phyloP scores from a whole-genome alignment of 2,797 vertebrate species.

The Trichosurus vulpecula region DNA sequence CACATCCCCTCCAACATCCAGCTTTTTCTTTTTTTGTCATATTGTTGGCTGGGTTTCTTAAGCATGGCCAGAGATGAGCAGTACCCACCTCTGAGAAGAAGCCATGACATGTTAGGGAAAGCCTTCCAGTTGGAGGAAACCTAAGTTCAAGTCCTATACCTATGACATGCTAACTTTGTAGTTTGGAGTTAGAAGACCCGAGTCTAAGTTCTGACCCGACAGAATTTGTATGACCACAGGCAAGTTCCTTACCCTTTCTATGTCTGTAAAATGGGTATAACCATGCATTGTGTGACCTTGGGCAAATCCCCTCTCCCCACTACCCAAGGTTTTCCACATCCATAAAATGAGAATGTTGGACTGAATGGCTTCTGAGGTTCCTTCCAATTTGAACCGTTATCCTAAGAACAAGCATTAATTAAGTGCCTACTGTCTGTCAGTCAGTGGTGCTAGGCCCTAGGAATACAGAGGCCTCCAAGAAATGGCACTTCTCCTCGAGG shows the following conservation, averaged over 20 bases:
- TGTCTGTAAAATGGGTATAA: not conserved
- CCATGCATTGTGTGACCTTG: not conserved
- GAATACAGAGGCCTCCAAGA: not conserved
- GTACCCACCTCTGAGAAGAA: not conserved
- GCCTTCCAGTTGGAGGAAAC: not conserved
- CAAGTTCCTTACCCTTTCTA: not conserved
- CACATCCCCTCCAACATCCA: not conserved
- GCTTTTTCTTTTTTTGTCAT: not conserved
- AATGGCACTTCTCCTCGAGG: not conserved
- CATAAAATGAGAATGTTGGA: not conserved
- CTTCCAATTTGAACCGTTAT: not conserved
- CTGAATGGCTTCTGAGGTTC: no score
- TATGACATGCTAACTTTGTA: not conserved
- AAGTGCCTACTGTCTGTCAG: not conserved
- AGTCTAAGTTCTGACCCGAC: not conserved
- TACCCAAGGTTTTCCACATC: not conserved
- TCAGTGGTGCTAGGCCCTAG: not conserved
- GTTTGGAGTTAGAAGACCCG: not conserved
- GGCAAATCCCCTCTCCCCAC: not conserved
- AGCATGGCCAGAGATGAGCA: not conserved
- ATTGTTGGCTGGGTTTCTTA: not conserved
- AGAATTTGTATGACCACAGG: not conserved
- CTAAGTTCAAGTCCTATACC: not conserved
- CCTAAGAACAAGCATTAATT: not conserved
- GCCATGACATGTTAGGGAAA: not conserved